Conservation (phyloP, 2,888 invertebrate genomes). For the Lasioglossum zephyrum region DNA sequence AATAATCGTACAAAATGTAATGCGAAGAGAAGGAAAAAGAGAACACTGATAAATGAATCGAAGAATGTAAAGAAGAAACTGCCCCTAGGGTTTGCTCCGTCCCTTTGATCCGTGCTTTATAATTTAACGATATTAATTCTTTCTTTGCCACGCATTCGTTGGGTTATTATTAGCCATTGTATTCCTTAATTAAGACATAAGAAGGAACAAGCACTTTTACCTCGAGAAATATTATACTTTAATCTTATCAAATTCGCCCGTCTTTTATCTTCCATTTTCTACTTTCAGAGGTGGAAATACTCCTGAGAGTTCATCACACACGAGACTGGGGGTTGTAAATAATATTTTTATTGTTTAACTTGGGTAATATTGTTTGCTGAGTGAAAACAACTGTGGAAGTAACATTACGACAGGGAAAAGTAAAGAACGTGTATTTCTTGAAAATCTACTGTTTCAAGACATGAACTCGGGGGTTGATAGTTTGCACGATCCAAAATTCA, state of each 20-base stretch:
- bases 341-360: neutral
- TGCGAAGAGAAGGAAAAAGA: neutral
- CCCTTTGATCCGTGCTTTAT: neutral
- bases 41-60: neutral
- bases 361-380: neutral
- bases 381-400: too few species aligned
- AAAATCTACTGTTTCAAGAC: neutral
- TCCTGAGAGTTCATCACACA: neutral
- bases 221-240: neutral
- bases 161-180: neutral
- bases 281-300: neutral
- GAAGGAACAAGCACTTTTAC: neutral
- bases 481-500: too few species aligned
- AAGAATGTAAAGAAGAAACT: neutral
- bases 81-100: neutral
- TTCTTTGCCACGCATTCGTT: neutral
- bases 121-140: neutral
- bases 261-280: neutral
- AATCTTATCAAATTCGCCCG: neutral
- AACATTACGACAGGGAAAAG: too few species aligned
- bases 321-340: too few species aligned
- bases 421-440: neutral
- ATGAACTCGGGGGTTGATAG: too few species aligned
- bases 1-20: neutral
- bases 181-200: neutral